These are phyloP conservation scores for Aphaenogaster rudis DNA, from an alignment of 1,140 invertebrate genomes.

Conservation along the genomic window DNA sequence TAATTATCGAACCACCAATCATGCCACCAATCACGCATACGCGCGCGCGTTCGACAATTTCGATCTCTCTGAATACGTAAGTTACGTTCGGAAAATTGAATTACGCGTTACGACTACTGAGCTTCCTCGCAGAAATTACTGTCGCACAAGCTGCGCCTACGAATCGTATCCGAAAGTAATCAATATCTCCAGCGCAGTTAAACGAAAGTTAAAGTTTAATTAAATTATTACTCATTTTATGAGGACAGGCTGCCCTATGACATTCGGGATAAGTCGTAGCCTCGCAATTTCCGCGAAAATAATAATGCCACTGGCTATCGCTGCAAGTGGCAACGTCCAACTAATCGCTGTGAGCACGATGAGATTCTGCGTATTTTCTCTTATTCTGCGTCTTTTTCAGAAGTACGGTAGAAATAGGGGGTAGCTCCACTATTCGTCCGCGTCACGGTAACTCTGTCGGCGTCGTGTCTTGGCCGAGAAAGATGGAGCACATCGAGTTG, in stretches of 20 bases:
- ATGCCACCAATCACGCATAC: not conserved
- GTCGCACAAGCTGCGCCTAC: not conserved
- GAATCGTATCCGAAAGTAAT: not conserved
- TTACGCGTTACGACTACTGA: not conserved
- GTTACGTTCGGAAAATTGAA: not conserved
- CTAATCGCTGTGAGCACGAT: slow-evolving; percentile 10
- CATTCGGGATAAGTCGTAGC: not conserved
- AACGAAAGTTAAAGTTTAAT: not conserved
- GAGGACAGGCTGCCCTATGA: not conserved
- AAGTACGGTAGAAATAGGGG: not conserved
- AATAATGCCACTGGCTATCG: slow-evolving; percentile 7
- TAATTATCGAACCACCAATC: slow-evolving; percentile 7
- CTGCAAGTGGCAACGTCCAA: not conserved
- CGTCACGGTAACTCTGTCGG: slow-evolving; percentile 10
- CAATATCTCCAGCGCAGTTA: slow-evolving; percentile 15
- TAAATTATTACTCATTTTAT: slow-evolving; percentile 28
- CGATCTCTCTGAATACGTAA: not conserved
- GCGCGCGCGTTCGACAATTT: not conserved
- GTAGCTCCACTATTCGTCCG: slow-evolving; percentile 21
- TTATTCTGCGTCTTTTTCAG: slow-evolving; percentile 8
- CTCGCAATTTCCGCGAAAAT: not conserved
- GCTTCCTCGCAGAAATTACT: not conserved
- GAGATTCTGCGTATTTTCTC: not conserved
- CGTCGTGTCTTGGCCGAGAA: not conserved
- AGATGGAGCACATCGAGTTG: slow-evolving; percentile 60